Evolutionary conservation across 2,888 invertebrate species (phyloP), one percentile per base, ranked within the genome.

Genomic region (Pogonocherus hispidulus): DNA sequence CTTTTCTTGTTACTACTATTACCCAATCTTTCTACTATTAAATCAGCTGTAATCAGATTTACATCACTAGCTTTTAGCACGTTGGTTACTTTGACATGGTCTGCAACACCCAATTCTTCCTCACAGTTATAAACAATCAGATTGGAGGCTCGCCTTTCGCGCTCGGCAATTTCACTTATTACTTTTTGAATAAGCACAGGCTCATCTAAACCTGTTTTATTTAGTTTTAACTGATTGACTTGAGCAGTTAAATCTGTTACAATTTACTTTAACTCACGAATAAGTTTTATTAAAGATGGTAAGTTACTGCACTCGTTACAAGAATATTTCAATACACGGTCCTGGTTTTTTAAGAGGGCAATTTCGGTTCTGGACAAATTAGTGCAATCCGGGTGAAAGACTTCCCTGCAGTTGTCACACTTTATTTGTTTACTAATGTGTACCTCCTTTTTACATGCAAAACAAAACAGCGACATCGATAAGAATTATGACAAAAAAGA

Each of bases 201-300:
- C 14, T 16, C 18, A 11, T 44, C 14, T 11, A 44, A 14, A 44
- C 44, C 2, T 3, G 3, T 5, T 14, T 44, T 44, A 14, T 44
- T 44, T 8, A n/a, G 1, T 18, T 44, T 44, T 6, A 44, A 18
- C 18, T 44, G 14, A 14, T 44, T 44, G 1, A 44, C 14, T 44
- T 44, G 16, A 16, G 44, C 14, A 16, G 44, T 44, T 44, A 44
- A 18, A 44, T 44, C 44, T 11, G 14, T 44, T 44, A 44, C 16
- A 44, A 5, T 44, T 44, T 44, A 4, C 14, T 44, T 44, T 44
- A 4, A 18, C 14, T 44, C 44, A 16, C 14, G 14, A 44, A 44
- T 44, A 32, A 32, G 32, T 32, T 44, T 44, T 44, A 44, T 44
- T 44, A 44, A 44, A 18, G 44, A 18, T 16, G 44, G 44, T 44